Base-by-base conservation (phyloP, 2,113 vertebrate genomes). In the Hemiprocne comata region DNA sequence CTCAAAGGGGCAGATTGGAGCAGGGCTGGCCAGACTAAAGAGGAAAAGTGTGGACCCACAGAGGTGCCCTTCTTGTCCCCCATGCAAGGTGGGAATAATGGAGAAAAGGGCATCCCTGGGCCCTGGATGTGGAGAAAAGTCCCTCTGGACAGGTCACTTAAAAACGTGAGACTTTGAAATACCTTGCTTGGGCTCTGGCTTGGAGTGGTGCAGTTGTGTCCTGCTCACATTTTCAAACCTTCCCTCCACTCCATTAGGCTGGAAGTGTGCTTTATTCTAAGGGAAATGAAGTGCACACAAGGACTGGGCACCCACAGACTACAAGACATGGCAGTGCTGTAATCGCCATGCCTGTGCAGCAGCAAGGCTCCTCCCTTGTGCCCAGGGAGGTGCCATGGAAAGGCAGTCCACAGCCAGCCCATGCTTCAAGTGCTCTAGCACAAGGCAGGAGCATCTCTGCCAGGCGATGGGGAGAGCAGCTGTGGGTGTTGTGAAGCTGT, bases 361-460 rank as follows among this genome's bases (percentile, higher is more conserved):
- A 54, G n/a, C 61, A 11, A 62, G 12, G 51, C 46, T 92, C 7
- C 11, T 46, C 6, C 9, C 11, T 65, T 2, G 40, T 0, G 0
- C 5, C 15, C n/a, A 24, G 67, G 24, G 53, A 58, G 31, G 13
- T 31, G 66, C 50, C 1, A 1, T 1, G 0, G 70, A 50, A 34
- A 40, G 48, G 67, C 85, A 89, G 54, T 33, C 72, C 50, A 31
- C 5, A 3, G 50, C 13, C 81, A 93, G 38, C 62, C 76, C 36
- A 0, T 58, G 66, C 50, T 66, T 19, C 66, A 7, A 53, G 55
- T 21, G 62, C 54, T 64, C 36, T 44, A 33, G 6, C 8, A 3
- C 61, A 40, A 69, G 44, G 89, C 89, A 86, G 82, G n/a, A 92
- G n/a, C 77, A 15, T 66, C 78, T 84, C 69, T 78, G 65, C 77